Base-by-base conservation (phyloP, 2,888 invertebrate species). In the Neocrepidodera transversa region DNA sequence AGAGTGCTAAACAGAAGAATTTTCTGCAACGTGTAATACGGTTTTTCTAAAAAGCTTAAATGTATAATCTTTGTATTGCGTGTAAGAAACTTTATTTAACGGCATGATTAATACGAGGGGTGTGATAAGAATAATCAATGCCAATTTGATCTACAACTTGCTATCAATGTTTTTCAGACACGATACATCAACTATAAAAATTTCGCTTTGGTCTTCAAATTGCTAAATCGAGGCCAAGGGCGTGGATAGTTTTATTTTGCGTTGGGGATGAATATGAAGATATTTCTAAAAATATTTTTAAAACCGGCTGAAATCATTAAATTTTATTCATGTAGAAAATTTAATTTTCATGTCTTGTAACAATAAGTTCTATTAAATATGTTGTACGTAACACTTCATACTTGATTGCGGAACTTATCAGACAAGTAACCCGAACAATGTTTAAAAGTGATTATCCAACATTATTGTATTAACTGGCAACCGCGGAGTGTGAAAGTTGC, bases 111-210 rank as follows among this genome's bases (percentile, higher is more conserved):
- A 51, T 51, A 51, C 51, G 42, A 16, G 51, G 51, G 51, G 51
- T 51, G 51, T 51, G 51, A 51, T 51, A 51, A 51, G 51, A 51
- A 51, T 51, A 51, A 51, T 51, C 51, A 51, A 51, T 51, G 51
- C 51, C 51, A 51, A 51, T 51, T 51, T 51, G 28, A 51, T 51
- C 51, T 51, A 51, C 51, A 51, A 51, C 51, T 51, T 51, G 51
- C 40, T 51, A 51, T 51, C 51, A 51, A 51, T 51, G 51, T 51
- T 51, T 51, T 51, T 51, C 17, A 51, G 51, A 51, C 51, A 51
- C 51, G 51, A 51, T 51, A 51, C 40, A 51, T 51, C 11, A 51
- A 40, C 51, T 51, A 51, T 51, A 51, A 51, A 51, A 51, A 51
- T 51, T 51, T 51, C 51, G 40, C 40, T 36, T 51, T 51, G 51